phyloP scores from a whole-genome alignment of 2,113 vertebrate genomes.

The Stegastes partitus region DNA sequence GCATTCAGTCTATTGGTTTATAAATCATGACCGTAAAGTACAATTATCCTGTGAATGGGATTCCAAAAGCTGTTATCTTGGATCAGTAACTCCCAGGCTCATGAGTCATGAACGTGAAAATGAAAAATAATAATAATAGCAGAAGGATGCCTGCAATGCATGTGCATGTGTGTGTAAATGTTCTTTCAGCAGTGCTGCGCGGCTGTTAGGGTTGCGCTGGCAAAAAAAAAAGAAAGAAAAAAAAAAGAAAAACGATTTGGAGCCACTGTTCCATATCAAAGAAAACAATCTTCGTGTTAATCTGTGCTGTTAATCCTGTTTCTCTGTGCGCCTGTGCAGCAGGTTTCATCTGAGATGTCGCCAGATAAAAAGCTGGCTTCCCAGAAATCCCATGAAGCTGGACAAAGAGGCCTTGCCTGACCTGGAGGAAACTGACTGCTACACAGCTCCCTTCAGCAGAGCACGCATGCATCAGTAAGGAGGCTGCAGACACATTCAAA shows the following conservation, averaged over 20 bases:
- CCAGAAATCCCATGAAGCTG: slow-evolving; percentile 97
- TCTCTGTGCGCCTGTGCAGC: slow-evolving; percentile 58
- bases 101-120: slow-evolving; percentile 11
- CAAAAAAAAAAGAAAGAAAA: too few relatives aligned
- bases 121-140: slow-evolving; percentile 6
- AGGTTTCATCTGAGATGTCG: slow-evolving; percentile 91
- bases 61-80: slow-evolving; percentile 15
- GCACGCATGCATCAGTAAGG: slow-evolving; percentile 97
- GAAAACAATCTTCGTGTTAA: slow-evolving; percentile 57
- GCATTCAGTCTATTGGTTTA: not conserved
- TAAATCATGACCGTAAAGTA: slow-evolving; percentile 9
- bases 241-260: slow-evolving; percentile 18
- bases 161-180: not conserved
- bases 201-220: not conserved
- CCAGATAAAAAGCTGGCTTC: slow-evolving; percentile 95
- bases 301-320: slow-evolving; percentile 51
- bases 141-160: not conserved
- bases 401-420: slow-evolving; percentile 97
- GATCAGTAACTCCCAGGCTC: slow-evolving; percentile 4
- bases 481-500: not conserved
- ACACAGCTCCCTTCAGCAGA: slow-evolving; percentile 96
- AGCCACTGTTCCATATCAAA: slow-evolving; percentile 21
- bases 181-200: not conserved
- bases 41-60: slow-evolving; percentile 4
- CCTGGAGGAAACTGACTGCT: slow-evolving; percentile 95